Evolutionary conservation across 2,113 vertebrate genomes (phyloP).

Genomic region (Verasper variegatus): DNA sequence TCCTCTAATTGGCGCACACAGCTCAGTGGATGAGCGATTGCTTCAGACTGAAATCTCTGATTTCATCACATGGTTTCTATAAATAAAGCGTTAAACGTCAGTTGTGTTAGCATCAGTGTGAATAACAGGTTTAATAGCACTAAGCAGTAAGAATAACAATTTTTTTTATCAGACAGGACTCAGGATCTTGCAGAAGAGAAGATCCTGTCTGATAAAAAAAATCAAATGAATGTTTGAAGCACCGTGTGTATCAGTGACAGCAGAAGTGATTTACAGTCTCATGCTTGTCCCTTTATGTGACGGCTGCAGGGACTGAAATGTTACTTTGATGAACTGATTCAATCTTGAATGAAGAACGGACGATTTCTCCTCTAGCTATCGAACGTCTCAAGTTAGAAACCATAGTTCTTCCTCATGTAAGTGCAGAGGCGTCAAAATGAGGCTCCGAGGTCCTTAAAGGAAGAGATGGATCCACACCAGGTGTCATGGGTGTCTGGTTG

Average conservation of each 20-base stretch:
- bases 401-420: too few species aligned
- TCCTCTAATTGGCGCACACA: background rate
- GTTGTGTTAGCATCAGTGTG: background rate
- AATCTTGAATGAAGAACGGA: background rate
- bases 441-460: too few species aligned
- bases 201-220: too few species aligned
- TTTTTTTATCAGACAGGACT: background rate
- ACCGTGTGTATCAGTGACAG: background rate
- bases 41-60: background rate
- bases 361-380: background rate
- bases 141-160: background rate
- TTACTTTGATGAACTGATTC: background rate
- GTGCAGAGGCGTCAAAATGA: too few species aligned
- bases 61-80: background rate
- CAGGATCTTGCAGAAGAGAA: too few species aligned
- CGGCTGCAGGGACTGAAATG: background rate
- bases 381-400: background rate
- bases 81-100: background rate
- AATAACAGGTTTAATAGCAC: background rate
- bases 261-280: background rate
- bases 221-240: too few species aligned
- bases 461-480: too few species aligned
- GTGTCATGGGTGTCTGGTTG: too few species aligned
- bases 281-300: too few species aligned
- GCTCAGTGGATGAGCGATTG: background rate